phyloP scores from a whole-genome alignment of 2,113 vertebrate species.

The Vireo altiloquus region DNA sequence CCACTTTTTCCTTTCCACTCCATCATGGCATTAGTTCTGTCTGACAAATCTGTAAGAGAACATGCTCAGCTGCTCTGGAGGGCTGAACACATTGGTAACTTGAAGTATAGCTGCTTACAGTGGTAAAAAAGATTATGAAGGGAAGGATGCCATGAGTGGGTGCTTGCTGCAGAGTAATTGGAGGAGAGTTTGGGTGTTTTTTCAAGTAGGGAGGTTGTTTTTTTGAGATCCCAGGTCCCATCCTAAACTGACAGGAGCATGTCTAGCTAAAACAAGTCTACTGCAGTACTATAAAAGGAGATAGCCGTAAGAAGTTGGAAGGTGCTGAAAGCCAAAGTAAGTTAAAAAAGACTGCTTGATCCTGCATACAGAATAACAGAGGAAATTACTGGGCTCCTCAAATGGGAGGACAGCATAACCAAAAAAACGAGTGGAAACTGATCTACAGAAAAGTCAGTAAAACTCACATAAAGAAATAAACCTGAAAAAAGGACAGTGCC shows the following conservation, averaged over 20 bases:
- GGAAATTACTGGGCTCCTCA: not conserved
- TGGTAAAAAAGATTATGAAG: not conserved
- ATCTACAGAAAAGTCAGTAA: not conserved
- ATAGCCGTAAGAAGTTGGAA: not conserved
- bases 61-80: not conserved
- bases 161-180: not conserved
- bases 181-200: not conserved
- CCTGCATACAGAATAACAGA: not conserved
- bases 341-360: not conserved
- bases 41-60: not conserved
- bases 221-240: not conserved
- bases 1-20: not conserved
- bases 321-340: not conserved
- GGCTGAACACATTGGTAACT: not conserved
- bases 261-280: not conserved
- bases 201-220: not conserved
- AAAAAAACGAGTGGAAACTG: not conserved
- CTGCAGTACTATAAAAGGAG: not conserved
- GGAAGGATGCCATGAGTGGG: not conserved
- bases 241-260: not conserved
- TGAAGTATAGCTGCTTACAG: not conserved
- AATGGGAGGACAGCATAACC: not conserved
- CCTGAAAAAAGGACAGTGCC: not conserved
- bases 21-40: not conserved
- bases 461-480: not conserved